Evolutionary conservation across 2,888 invertebrate species (phyloP).

Genomic region (Ophioninae sp.): DNA sequence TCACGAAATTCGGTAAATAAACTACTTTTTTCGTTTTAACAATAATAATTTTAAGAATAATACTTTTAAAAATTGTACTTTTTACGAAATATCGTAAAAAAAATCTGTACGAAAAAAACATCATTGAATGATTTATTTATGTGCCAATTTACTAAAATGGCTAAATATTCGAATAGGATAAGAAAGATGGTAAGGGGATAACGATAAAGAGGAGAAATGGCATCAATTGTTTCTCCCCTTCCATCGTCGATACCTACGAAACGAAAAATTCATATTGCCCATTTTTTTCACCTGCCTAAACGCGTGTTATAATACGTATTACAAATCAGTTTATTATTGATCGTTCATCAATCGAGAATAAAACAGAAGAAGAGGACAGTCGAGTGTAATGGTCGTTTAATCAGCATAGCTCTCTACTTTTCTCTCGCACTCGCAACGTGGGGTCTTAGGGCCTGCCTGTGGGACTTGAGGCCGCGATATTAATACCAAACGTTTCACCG

Average conservation of each 20-base stretch:
- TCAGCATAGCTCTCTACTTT: conserved; percentile 53
- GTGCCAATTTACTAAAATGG: no score
- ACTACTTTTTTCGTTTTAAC: no score
- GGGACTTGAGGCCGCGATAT: conserved; percentile 58
- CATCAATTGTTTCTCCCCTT: not conserved
- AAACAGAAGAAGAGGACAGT: conserved; percentile 42
- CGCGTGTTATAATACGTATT: not conserved
- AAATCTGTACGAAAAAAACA: no score
- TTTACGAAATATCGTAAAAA: not conserved
- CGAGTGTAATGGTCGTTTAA: conserved; percentile 68
- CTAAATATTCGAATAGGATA: no score
- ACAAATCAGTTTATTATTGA: conserved; percentile 50
- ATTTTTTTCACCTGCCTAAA: no score
- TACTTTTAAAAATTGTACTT: not conserved
- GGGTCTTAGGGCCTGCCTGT: conserved; percentile 69
- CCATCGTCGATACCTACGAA: conserved; percentile 12
- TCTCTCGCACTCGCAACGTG: conserved; percentile 66
- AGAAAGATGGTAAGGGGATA: no score
- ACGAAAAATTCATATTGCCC: no score
- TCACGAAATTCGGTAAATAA: no score
- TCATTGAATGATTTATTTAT: no score
- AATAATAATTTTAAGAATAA: no score
- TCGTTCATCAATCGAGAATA: conserved; percentile 49
- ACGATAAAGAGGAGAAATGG: no score
- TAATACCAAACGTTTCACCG: conserved; percentile 53